These are phyloP conservation scores for Camponotus floridanus DNA, from an alignment of 1,140 invertebrate species.

Conservation along the genomic window DNA sequence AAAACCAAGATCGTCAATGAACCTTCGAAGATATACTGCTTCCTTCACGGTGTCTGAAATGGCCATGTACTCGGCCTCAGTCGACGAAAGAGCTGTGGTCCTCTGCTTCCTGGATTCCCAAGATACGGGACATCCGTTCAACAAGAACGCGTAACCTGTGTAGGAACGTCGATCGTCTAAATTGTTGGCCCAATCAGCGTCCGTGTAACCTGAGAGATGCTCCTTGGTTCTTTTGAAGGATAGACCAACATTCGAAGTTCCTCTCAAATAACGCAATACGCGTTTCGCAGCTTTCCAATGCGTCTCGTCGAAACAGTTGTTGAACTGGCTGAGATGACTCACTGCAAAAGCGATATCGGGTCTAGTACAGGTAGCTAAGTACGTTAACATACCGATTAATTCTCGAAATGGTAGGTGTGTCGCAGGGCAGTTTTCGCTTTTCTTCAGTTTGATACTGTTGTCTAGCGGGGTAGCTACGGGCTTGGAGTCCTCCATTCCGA, in stretches of 20 bases:
- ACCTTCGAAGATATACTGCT: neutral
- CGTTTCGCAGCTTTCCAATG: neutral
- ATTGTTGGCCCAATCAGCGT: constrained; percentile 8
- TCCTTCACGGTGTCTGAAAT: neutral
- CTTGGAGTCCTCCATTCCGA: constrained; percentile 13
- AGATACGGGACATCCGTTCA: neutral
- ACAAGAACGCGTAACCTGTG: neutral
- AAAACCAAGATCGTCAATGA: neutral
- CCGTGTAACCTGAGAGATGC: neutral
- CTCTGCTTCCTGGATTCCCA: constrained; percentile 18
- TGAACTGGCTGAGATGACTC: neutral
- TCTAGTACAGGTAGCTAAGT: neutral
- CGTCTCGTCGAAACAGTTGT: neutral
- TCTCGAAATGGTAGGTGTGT: neutral
- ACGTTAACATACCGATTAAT: neutral
- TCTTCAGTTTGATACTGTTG: neutral
- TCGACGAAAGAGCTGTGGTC: neutral
- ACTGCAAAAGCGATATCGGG: constrained; percentile 23
- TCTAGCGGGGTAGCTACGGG: neutral
- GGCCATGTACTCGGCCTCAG: neutral
- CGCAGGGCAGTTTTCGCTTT: neutral
- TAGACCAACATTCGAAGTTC: neutral
- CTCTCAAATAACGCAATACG: neutral
- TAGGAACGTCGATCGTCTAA: neutral
- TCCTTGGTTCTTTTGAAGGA: neutral